phyloP scores from a whole-genome alignment of 1,140 invertebrate species.

The Drosophila guanche region DNA sequence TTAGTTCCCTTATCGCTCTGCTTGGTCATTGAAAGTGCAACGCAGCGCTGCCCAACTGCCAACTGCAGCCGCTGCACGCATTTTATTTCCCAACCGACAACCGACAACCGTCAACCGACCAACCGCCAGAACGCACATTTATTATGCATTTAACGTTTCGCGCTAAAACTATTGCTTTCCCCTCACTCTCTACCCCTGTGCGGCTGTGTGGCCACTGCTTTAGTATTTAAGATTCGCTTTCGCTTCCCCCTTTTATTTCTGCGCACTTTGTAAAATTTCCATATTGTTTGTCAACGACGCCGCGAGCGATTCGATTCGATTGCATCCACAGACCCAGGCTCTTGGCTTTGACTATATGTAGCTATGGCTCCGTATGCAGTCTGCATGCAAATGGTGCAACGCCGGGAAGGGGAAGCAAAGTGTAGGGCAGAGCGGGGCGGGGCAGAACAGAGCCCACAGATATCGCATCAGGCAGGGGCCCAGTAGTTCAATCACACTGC shows the following conservation, averaged over 20 bases:
- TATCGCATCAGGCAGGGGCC: constrained; percentile 60
- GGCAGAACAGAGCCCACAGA: constrained; percentile 49
- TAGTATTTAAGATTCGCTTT: constrained; percentile 51
- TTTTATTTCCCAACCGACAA: constrained; percentile 55
- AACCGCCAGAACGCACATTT: constrained; percentile 70
- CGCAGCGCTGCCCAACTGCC: constrained; percentile 40
- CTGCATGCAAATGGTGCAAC: constrained; percentile 70
- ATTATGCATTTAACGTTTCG: constrained; percentile 79
- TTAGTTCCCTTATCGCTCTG: constrained; percentile 56
- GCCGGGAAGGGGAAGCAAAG: constrained; percentile 7
- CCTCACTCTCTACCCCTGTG: background rate
- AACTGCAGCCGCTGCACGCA: constrained; percentile 51
- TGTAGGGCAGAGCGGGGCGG: constrained; percentile 4
- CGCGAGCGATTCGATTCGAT: constrained; percentile 19
- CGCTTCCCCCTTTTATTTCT: constrained; percentile 48
- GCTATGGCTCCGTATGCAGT: constrained; percentile 67
- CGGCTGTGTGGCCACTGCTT: background rate
- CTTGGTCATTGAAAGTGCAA: constrained; percentile 76
- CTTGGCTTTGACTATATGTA: constrained; percentile 31
- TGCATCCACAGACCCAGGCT: constrained; percentile 56
- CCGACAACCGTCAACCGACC: constrained; percentile 1
- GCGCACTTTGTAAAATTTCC: constrained; percentile 58
- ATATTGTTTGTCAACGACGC: constrained; percentile 72
- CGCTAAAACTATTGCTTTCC: constrained; percentile 33
- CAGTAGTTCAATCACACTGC: constrained; percentile 79